A percentile compares a stretch with the other conserved stretches of the same genome.
phyloP scores from a whole-genome alignment of 1,140 invertebrate species.

The Diorhabda carinulata region DNA sequence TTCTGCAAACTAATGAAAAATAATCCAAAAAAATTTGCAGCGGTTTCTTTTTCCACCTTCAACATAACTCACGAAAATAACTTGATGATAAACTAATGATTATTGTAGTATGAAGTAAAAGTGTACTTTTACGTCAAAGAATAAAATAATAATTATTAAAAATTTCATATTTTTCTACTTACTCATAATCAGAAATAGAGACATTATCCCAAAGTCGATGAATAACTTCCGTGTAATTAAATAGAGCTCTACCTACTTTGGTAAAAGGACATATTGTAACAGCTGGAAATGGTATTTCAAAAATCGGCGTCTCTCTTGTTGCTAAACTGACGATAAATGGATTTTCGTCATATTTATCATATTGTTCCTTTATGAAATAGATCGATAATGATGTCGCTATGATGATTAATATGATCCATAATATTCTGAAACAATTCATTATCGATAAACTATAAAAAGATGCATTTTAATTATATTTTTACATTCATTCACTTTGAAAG shows the following conservation, averaged over 20 bases:
- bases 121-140: too few relatives aligned
- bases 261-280: constrained; percentile 53
- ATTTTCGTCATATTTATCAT: constrained; percentile 51
- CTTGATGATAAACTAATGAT: too few relatives aligned
- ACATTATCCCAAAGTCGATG: not conserved
- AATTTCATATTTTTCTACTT: not conserved
- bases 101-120: too few relatives aligned
- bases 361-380: constrained; percentile 41
- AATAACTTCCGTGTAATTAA: not conserved
- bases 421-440: constrained; percentile 21
- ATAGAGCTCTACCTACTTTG: constrained; percentile 20
- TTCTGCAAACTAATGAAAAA: too few relatives aligned
- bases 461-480: too few relatives aligned
- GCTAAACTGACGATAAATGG: constrained; percentile 56
- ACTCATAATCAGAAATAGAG: not conserved
- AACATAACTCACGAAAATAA: too few relatives aligned
- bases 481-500: too few relatives aligned
- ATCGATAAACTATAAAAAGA: too few relatives aligned
- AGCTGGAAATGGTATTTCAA: constrained; percentile 54
- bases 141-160: too few relatives aligned
- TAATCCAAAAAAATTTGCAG: too few relatives aligned
- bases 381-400: constrained; percentile 19
- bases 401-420: constrained; percentile 28
- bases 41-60: too few relatives aligned
- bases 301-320: constrained; percentile 52